A percentile compares a stretch with the other conserved stretches of the same genome.
Evolutionary conservation across 2,797 vertebrate species (phyloP).

Genomic region (Acanthurus leucopareius): DNA sequence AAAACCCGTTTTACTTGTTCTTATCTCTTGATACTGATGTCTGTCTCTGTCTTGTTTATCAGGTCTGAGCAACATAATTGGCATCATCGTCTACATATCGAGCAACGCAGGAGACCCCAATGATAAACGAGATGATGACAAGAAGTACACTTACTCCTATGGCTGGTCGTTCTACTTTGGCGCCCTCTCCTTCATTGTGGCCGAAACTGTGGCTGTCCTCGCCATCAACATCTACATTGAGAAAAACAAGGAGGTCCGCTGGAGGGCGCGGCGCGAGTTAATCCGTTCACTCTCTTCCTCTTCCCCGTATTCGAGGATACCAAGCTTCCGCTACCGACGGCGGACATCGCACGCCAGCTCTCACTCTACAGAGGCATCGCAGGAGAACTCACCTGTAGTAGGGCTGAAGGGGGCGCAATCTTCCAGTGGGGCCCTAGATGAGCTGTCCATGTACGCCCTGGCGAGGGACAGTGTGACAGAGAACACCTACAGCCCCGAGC

Average conservation of each 20-base stretch:
- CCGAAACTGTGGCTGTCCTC: conserved; percentile 95
- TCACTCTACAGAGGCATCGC: conserved; percentile 93
- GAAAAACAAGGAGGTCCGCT: conserved; percentile 95
- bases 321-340: conserved; percentile 94
- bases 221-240: conserved; percentile 99
- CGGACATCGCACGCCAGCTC: conserved; percentile 94
- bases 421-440: conserved; percentile 89
- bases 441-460: conserved; percentile 97
- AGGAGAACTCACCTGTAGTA: conserved; percentile 89
- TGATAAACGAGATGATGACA: conserved; percentile 97
- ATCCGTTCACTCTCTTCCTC: conserved; percentile 93
- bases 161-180: conserved; percentile 99
- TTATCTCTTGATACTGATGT: neutral
- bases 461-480: conserved; percentile 91
- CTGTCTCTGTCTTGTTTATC: conserved; percentile 30
- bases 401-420: conserved; percentile 90
- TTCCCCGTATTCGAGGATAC: conserved; percentile 96
- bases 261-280: conserved; percentile 92
- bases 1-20: neutral
- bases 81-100: conserved; percentile 99
- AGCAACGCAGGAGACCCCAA: conserved; percentile 97
- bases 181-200: conserved; percentile 97
- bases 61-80: conserved; percentile 99
- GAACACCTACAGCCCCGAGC: conserved; percentile 94
- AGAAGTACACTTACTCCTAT: conserved; percentile 96